These are phyloP conservation scores for Notechis scutatus DNA, from an alignment of 2,113 vertebrate species.

Conservation along the genomic window DNA sequence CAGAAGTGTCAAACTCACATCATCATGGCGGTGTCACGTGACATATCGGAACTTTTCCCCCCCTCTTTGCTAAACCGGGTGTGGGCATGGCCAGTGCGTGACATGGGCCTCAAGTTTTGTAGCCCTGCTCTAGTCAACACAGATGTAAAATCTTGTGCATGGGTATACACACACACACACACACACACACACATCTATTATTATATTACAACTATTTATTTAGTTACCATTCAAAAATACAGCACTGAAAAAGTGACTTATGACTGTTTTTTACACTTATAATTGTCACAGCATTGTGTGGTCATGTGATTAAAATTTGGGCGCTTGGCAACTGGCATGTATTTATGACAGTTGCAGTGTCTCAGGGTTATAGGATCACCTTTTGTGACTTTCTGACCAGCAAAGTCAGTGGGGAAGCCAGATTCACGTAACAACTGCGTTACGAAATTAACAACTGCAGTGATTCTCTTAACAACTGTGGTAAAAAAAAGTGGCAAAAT, in stretches of 20 bases:
- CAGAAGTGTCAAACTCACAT: too few relatives aligned
- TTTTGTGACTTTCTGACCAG: neutral
- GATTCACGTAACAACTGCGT: rapidly evolving
- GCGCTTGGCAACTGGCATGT: neutral
- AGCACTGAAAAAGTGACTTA: too few relatives aligned
- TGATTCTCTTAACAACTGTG: neutral
- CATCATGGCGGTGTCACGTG: too few relatives aligned
- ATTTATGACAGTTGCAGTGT: neutral
- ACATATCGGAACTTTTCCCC: too few relatives aligned
- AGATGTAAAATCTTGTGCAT: neutral
- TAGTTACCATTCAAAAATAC: neutral
- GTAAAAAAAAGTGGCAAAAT: neutral
- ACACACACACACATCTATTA: too few relatives aligned
- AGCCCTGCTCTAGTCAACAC: neutral
- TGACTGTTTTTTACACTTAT: too few relatives aligned
- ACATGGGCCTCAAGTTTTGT: too few relatives aligned
- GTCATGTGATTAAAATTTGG: neutral
- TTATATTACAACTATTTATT: neutral
- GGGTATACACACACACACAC: too few relatives aligned
- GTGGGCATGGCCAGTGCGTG: too few relatives aligned
- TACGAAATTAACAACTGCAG: neutral
- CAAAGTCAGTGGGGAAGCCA: neutral
- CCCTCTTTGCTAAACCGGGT: too few relatives aligned
- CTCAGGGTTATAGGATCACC: neutral
- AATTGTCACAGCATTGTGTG: neutral